These are phyloP conservation scores for Crotalus viridis DNA, from an alignment of 2,113 vertebrate species.

Conservation along the genomic window DNA sequence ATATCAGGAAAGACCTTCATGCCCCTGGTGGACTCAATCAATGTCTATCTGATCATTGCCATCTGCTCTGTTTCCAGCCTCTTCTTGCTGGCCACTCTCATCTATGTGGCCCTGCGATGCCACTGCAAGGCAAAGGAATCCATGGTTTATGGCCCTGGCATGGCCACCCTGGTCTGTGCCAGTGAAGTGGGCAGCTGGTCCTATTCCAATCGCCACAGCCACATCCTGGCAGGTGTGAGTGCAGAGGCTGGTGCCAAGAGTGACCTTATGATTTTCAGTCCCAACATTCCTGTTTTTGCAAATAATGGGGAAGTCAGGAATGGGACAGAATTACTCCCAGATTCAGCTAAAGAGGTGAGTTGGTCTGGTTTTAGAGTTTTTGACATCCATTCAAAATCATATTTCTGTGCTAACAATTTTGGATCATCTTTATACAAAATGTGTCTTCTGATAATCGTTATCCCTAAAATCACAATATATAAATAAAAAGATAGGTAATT, in stretches of 20 bases:
- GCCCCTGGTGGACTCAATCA: not conserved
- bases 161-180: not conserved
- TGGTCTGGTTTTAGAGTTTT: not conserved
- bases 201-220: not conserved
- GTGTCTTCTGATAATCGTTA: not conserved
- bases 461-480: not conserved
- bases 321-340: not conserved
- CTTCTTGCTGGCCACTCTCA: not conserved
- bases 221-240: conserved; percentile 43
- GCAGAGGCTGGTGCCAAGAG: conserved; percentile 46
- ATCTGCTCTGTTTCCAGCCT: not conserved
- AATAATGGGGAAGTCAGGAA: not conserved
- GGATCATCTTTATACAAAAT: not conserved
- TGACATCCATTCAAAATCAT: not conserved
- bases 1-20: not conserved
- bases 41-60: not conserved
- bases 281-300: not conserved
- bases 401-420: not conserved
- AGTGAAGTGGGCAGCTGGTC: not conserved
- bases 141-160: not conserved
- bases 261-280: not conserved
- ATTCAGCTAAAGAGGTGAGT: not conserved
- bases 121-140: not conserved
- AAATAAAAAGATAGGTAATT: not conserved
- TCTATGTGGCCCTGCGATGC: not conserved